A percentile compares a stretch with the other conserved stretches of the same genome.
These are phyloP conservation scores for Potorous gilbertii DNA, from an alignment of 2,797 vertebrate species.

Conservation along the genomic window DNA sequence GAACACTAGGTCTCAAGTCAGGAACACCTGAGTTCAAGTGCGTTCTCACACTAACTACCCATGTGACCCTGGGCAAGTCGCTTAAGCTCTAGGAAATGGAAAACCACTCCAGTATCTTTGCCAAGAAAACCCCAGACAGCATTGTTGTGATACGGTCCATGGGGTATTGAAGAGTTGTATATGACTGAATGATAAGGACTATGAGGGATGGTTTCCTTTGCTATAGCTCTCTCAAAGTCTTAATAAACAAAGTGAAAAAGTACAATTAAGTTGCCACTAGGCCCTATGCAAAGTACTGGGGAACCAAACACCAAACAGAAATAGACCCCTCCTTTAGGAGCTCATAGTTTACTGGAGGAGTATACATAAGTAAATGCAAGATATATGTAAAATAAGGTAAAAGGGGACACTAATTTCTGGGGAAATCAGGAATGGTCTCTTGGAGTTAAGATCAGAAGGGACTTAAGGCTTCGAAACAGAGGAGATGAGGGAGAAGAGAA, in stretches of 20 bases:
- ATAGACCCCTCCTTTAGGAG: not conserved
- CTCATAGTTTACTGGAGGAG: not conserved
- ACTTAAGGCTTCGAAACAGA: not conserved
- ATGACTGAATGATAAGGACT: not conserved
- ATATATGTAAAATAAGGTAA: not conserved
- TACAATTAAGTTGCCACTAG: not conserved
- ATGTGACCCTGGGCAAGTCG: not conserved
- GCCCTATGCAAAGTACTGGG: not conserved
- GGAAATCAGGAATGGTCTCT: not conserved
- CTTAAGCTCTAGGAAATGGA: not conserved
- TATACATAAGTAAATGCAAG: not conserved
- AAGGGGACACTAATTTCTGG: not conserved
- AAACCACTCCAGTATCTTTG: not conserved
- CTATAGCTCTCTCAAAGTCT: not conserved
- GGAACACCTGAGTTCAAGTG: not conserved
- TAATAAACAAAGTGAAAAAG: not conserved
- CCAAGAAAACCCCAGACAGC: not conserved
- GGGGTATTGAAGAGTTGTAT: not conserved
- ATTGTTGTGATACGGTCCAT: not conserved
- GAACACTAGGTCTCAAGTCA: not conserved
- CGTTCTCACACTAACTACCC: not conserved
- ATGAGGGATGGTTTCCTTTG: not conserved
- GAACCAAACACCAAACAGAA: constrained; percentile 1
- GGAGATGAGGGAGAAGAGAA: not conserved
- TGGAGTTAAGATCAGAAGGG: not conserved